Conservation (phyloP, 1,140 invertebrate species). For the Micrasema minimum region DNA sequence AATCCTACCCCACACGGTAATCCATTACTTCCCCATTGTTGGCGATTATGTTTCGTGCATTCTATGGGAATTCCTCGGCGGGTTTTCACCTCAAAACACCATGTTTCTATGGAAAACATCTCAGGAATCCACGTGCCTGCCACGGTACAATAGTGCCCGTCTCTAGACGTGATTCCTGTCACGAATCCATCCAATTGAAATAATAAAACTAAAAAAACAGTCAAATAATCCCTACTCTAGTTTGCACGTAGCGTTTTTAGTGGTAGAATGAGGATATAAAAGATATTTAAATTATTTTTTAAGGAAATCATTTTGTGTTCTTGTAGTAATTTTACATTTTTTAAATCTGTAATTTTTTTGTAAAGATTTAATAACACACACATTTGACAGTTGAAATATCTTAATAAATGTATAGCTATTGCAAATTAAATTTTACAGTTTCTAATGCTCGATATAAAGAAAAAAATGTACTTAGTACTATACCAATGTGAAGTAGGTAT, state of each 20-base stretch:
- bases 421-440: no score
- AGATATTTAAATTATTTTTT: neutral
- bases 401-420: no score
- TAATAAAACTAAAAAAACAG: constrained; percentile 14
- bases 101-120: constrained; percentile 21
- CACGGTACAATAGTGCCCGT: neutral
- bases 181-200: constrained; percentile 2
- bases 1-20: constrained; percentile 9
- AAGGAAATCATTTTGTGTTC: no score
- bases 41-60: constrained; percentile 30
- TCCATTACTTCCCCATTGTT: constrained; percentile 24
- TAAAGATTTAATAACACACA: no score
- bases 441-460: no score
- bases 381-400: no score
- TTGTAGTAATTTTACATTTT: no score
- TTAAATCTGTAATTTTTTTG: no score
- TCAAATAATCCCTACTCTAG: neutral
- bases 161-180: constrained; percentile 3
- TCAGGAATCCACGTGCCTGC: constrained; percentile 13
- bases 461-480: no score
- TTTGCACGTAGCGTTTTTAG: neutral
- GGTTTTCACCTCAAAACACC: constrained; percentile 9
- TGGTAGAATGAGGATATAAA: neutral
- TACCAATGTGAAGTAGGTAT: no score
- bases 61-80: constrained; percentile 22